Conservation (phyloP, 1,140 invertebrate genomes). For the Hestina assimilis region DNA sequence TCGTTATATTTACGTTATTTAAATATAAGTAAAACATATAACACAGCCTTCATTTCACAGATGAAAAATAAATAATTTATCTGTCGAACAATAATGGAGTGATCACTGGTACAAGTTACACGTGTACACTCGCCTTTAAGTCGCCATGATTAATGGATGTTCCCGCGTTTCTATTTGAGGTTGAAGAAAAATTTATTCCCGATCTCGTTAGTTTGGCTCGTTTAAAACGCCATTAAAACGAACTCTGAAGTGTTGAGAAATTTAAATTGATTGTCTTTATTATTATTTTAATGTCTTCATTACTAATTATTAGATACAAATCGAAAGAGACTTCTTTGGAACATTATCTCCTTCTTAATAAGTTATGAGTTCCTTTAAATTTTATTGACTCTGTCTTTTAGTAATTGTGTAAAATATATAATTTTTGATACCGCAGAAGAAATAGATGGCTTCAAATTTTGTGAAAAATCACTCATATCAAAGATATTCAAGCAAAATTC, state of each 20-base stretch:
- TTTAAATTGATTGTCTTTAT: slow-evolving; percentile 3
- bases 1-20: too few species aligned
- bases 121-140: neutral
- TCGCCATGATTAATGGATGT: slow-evolving; percentile 13
- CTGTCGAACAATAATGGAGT: too few species aligned
- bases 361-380: neutral
- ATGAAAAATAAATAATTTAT: too few species aligned
- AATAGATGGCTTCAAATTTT: too few species aligned
- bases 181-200: slow-evolving; percentile 17
- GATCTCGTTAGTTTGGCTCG: slow-evolving; percentile 13
- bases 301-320: neutral
- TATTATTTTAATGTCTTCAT: too few species aligned
- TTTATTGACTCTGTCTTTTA: too few species aligned
- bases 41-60: too few species aligned
- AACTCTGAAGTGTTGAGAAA: slow-evolving; percentile 5
- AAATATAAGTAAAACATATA: too few species aligned
- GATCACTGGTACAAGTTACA: neutral
- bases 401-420: too few species aligned
- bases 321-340: neutral
- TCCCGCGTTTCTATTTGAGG: slow-evolving; percentile 4
- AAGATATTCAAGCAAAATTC: too few species aligned
- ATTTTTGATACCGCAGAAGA: too few species aligned
- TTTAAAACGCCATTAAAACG: slow-evolving; percentile 19
- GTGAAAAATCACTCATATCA: too few species aligned
- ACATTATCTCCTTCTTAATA: neutral